Conservation (phyloP, 1,140 invertebrate species). For the Drosophila oshimai region DNA sequence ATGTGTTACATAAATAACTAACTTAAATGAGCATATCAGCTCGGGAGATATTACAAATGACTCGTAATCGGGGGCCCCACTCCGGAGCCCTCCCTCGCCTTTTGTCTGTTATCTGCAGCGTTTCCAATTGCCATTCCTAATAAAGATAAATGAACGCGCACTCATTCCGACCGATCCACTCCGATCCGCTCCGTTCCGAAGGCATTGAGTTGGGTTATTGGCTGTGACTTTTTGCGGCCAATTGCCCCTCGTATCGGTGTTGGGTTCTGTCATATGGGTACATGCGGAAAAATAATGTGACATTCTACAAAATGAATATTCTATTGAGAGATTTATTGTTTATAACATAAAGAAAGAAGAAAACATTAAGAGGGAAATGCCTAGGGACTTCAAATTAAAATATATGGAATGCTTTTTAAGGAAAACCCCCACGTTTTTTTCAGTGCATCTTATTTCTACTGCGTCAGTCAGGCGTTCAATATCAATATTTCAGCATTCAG, state of each 20-base stretch:
- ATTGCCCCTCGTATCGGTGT: conserved; percentile 10
- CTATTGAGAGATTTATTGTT: not conserved
- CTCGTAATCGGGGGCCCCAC: conserved; percentile 5
- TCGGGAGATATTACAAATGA: conserved; percentile 43
- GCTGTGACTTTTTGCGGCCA: conserved; percentile 57
- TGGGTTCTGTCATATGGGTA: conserved; percentile 41
- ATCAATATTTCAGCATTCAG: conserved; percentile 46
- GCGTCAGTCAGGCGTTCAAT: conserved; percentile 71
- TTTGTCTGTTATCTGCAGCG: conserved; percentile 58
- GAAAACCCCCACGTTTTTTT: conserved; percentile 17
- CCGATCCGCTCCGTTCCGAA: conserved; percentile 18
- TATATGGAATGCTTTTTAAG: too few species aligned
- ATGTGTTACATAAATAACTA: conserved; percentile 62
- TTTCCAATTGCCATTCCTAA: conserved; percentile 73
- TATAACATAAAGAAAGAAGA: not conserved
- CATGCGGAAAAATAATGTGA: not conserved
- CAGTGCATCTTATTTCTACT: conserved; percentile 31
- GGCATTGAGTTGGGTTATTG: conserved; percentile 73
- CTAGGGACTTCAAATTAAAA: too few species aligned
- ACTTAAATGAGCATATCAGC: conserved; percentile 45
- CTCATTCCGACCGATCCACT: conserved; percentile 46
- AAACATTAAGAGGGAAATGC: too few species aligned
- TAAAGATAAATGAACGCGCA: conserved; percentile 73
- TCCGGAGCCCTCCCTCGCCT: not conserved
- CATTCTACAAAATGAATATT: not conserved